Percentiles rank a stretch among this genome's conserved stretches.
These are phyloP conservation scores for Spizaetus ornatus DNA, from an alignment of 2,113 vertebrate species.

Conservation along the genomic window DNA sequence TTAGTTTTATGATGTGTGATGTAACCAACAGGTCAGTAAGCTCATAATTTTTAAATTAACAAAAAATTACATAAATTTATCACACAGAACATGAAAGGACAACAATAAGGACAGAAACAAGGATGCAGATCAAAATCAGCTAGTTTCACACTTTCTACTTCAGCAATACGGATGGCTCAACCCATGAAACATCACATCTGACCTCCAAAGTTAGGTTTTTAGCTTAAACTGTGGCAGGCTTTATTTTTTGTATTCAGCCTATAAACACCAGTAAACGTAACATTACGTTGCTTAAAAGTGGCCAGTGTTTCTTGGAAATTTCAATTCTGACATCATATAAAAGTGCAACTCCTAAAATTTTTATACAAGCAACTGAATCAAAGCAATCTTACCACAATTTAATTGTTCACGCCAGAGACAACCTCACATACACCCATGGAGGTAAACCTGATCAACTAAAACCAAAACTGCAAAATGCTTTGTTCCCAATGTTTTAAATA, in stretches of 20 bases:
- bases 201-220: not conserved
- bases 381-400: not conserved
- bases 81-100: not conserved
- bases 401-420: not conserved
- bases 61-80: not conserved
- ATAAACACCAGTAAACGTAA: not conserved
- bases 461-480: not conserved
- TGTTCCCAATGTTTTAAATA: not conserved
- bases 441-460: not conserved
- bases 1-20: rapidly evolving
- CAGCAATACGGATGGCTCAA: not conserved
- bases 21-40: not conserved
- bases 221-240: not conserved
- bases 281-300: not conserved
- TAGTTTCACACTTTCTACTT: not conserved
- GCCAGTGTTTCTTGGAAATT: not conserved
- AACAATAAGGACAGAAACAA: not conserved
- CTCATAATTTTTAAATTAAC: not conserved
- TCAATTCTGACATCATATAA: not conserved
- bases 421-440: rapidly evolving
- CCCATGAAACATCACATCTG: not conserved
- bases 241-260: not conserved
- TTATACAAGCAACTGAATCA: not conserved
- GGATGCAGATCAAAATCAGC: not conserved
- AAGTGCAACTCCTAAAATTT: not conserved